Conservation (phyloP, 2,888 invertebrate genomes). For the Caenorhabditis panamensis region DNA sequence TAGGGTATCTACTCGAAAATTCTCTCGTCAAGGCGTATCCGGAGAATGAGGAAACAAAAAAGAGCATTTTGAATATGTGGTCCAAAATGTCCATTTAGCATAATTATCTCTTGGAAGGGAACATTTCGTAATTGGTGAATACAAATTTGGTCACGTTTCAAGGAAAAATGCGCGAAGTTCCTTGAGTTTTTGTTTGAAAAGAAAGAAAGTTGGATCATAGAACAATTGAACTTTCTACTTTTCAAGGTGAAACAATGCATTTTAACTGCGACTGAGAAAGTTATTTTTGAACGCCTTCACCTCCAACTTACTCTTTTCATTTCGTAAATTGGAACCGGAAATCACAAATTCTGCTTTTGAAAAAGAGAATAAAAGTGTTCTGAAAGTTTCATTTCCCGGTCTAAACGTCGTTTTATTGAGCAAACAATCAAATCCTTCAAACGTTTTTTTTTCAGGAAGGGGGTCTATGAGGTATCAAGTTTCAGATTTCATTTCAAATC, state of each 20-base stretch:
- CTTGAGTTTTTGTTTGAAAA: too few species aligned
- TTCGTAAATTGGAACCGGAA: conserved; percentile 11
- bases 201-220: neutral
- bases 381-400: neutral
- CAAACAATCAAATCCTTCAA: too few species aligned
- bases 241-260: too few species aligned
- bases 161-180: neutral
- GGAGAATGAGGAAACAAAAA: conserved; percentile 1
- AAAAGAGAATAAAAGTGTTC: neutral
- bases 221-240: too few species aligned
- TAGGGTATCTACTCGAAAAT: too few species aligned
- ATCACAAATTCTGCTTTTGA: neutral
- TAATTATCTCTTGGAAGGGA: neutral
- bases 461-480: too few species aligned
- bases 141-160: conserved; percentile 12
- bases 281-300: too few species aligned
- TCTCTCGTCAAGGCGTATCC: neutral
- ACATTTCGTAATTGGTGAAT: conserved; percentile 20
- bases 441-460: too few species aligned
- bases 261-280: too few species aligned
- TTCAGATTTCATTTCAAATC: too few species aligned
- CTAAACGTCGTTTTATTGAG: neutral
- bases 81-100: conserved; percentile 6
- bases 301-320: too few species aligned
- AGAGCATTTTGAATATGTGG: neutral